Percentiles rank a stretch among this genome's conserved stretches.
These are phyloP conservation scores for Trichechus manatus DNA, from an alignment of 2,113 vertebrate genomes.

Conservation along the genomic window DNA sequence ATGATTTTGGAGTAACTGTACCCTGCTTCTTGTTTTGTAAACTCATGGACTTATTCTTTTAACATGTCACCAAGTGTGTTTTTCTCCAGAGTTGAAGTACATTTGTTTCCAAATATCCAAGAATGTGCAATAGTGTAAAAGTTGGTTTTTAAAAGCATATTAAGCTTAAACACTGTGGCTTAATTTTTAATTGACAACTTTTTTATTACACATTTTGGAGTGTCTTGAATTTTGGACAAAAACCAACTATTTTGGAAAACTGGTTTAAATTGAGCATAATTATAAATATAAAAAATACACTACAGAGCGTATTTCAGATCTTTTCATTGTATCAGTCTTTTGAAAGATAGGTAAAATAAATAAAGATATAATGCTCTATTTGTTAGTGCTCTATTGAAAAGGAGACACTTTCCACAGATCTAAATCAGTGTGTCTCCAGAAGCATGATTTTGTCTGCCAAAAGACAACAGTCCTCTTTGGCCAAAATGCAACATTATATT, in stretches of 20 bases:
- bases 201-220: constrained; percentile 64
- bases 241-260: constrained; percentile 55
- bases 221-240: constrained; percentile 61
- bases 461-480: constrained; percentile 51
- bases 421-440: constrained; percentile 63
- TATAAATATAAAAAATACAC: constrained; percentile 31
- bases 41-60: constrained; percentile 29
- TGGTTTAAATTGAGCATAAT: constrained; percentile 61
- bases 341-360: constrained; percentile 71
- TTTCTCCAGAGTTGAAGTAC: constrained; percentile 57
- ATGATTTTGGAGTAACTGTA: constrained; percentile 63
- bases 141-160: constrained; percentile 68
- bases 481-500: constrained; percentile 72
- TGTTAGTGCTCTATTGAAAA: constrained; percentile 58
- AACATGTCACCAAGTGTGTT: constrained; percentile 35
- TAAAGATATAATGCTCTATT: constrained; percentile 59
- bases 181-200: constrained; percentile 76
- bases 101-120: constrained; percentile 68
- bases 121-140: constrained; percentile 46
- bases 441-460: constrained; percentile 72
- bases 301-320: constrained; percentile 9
- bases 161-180: constrained; percentile 67
- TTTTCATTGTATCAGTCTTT: constrained; percentile 68
- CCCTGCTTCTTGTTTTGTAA: constrained; percentile 7
- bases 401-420: constrained; percentile 57